Base-by-base conservation (phyloP, 2,888 invertebrate genomes). In the Amphipyra berbera region DNA sequence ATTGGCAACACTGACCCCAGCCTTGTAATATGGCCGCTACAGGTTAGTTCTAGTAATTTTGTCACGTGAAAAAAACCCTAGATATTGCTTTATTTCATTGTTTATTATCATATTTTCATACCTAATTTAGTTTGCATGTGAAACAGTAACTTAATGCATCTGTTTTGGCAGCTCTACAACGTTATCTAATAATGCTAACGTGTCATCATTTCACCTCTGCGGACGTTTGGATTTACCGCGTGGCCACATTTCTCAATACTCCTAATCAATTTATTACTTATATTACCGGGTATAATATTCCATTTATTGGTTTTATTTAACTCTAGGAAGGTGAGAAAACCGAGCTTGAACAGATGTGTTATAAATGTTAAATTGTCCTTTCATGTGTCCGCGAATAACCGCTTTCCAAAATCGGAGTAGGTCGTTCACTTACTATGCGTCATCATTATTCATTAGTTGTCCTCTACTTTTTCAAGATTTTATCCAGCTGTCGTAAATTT, bases 11-110 rank as follows among this genome's bases (percentile, higher is more conserved):
- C 90, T 82, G 85, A 88, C 89, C 88, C 88, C 91, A 92, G 95
- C 95, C 95, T 94, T 95, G 93, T 95, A 96, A 96, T 95, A 96
- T 96, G 96, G 96, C 96, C 96, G 96, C 96, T 94, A 93, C 96
- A 96, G 96, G 96, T 96, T 96, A 95, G 96, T 96, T 91, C 88
- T 86, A 86, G 84, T 86, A 90, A 92, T 93, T 94, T 94, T 93
- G 90, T 95, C 95, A 95, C 91, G 90, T 94, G 92, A 91, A 94
- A 90, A 73, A 86, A 86, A 83, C 81, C 78, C 71, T 68, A 71
- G 77, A 80, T 83, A 83, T 82, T 55, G 62, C 76, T 73, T 68
- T 65, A 81, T 78, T 80, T 81, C 73, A 50, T 40, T 72, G 59
- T 74, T 73, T 72, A 63, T 77, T 80, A 81, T 73, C 66, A 72